These are phyloP conservation scores for Zapornia atra DNA, from an alignment of 2,113 vertebrate genomes.

Conservation along the genomic window DNA sequence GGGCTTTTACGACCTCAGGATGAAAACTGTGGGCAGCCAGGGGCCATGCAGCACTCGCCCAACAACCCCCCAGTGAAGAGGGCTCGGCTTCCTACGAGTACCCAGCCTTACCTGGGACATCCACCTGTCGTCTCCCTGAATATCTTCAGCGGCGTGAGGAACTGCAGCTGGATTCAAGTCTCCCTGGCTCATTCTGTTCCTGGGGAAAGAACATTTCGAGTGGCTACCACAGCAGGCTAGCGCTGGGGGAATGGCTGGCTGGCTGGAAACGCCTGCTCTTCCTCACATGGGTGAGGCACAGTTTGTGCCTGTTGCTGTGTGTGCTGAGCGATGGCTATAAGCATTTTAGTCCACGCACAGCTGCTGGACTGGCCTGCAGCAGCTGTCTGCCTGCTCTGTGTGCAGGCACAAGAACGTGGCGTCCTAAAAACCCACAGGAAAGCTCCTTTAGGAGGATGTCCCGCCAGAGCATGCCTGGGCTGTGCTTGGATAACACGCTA, in stretches of 20 bases:
- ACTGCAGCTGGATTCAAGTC: slow-evolving; percentile 89
- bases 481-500: neutral
- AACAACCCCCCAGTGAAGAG: no score
- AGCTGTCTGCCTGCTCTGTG: accelerated
- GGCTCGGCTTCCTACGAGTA: accelerated
- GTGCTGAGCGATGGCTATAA: neutral
- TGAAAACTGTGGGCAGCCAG: accelerated
- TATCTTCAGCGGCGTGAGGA: slow-evolving; percentile 84
- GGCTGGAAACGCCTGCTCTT: accelerated
- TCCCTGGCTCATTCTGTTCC: slow-evolving; percentile 88
- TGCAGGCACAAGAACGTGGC: accelerated
- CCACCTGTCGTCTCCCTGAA: slow-evolving; percentile 93
- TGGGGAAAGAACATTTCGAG: neutral
- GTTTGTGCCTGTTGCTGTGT: accelerated
- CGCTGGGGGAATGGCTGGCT: neutral
- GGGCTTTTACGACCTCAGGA: neutral
- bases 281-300: neutral
- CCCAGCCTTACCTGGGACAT: slow-evolving; percentile 87
- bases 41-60: neutral
- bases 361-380: neutral
- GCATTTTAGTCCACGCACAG: accelerated
- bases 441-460: neutral
- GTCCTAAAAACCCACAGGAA: accelerated
- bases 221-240: accelerated
- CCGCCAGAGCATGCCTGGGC: neutral